Evolutionary conservation across 2,888 invertebrate genomes (phyloP), one percentile per base, ranked within the genome.

Genomic region (Auanema sp.): DNA sequence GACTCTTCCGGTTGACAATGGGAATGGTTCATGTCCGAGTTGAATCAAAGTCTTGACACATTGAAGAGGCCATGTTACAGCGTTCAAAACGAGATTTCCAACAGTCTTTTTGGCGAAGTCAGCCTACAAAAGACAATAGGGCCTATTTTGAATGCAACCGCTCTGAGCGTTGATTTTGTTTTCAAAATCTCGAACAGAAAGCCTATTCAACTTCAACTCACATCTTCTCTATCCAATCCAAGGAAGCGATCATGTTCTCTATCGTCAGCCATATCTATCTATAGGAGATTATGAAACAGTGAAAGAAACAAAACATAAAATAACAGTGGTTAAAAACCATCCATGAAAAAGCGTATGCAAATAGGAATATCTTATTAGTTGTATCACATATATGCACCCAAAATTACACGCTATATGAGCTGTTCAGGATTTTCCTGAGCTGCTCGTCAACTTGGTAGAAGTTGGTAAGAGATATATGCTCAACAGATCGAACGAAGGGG

Each of bases 21-120:
- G 78, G 60, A 79, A 83, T 6, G 83, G 83, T 58, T 83, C 83
- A 60, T 83, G 74, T 0, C 83, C 83, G 14, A 83, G 75, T 59
- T 75, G 75, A 49, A 72, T 69, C 25, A 82, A 71, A 3, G 78
- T 77, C 52, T 78, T 76, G 8, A 73, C 71, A 41, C 77, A 73
- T 6, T 69, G 69, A 56, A 81, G 60, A 18, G 82, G 82, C 58
- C 79, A 70, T 18, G 76, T 72, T 16, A 74, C 64, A 1, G 72
- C 61, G 21, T 68, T 67, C 18, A 79, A 56, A 24, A 66, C 71
- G 8, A 60, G 56, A 61, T 75, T 75, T 5, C 66, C 65, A 14
- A 63, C 64, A n/a, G 71, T 63, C 23, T 55, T 60, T 61, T 76
- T 76, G 5, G 65, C 71, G 54, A 77, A 75, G 47, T 65, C 66